These are phyloP conservation scores for Chouioia cunea DNA, from an alignment of 2,888 invertebrate genomes.

Conservation along the genomic window DNA sequence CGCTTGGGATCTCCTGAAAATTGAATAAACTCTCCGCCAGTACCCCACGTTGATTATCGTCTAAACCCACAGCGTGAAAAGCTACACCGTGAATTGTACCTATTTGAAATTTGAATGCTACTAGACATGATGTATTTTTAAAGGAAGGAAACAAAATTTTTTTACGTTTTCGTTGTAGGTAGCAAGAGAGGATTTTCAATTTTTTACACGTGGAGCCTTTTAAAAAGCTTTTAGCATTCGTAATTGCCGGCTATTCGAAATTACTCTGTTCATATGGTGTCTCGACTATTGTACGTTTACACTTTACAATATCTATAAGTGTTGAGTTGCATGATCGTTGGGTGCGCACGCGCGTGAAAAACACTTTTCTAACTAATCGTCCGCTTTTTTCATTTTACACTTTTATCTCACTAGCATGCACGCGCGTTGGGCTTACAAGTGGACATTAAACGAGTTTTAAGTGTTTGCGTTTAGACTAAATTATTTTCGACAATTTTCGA, in stretches of 20 bases:
- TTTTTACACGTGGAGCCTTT: slow-evolving; percentile 24
- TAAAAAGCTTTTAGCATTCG: slow-evolving; percentile 45
- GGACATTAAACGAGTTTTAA: no score
- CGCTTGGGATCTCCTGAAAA: slow-evolving; percentile 11
- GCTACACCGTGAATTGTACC: no score
- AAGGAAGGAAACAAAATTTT: no score
- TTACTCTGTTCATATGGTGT: background rate
- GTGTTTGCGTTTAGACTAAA: no score
- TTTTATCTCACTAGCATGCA: background rate
- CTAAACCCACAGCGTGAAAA: background rate
- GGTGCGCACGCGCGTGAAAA: no score
- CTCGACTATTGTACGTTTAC: slow-evolving; percentile 28
- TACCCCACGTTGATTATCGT: slow-evolving; percentile 13
- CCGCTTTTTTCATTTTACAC: background rate
- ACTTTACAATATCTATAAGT: background rate
- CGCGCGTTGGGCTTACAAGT: no score
- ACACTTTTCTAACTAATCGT: slow-evolving; percentile 23
- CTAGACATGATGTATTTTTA: no score
- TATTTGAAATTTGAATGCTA: no score
- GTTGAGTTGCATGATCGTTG: no score
- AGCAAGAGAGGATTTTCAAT: no score
- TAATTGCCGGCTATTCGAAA: slow-evolving; percentile 36
- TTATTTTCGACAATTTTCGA: no score
- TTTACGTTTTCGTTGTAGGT: no score
- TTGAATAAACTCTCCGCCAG: slow-evolving; percentile 10